Base-by-base conservation (phyloP, 2,797 vertebrate genomes). In the Anabas testudineus region DNA sequence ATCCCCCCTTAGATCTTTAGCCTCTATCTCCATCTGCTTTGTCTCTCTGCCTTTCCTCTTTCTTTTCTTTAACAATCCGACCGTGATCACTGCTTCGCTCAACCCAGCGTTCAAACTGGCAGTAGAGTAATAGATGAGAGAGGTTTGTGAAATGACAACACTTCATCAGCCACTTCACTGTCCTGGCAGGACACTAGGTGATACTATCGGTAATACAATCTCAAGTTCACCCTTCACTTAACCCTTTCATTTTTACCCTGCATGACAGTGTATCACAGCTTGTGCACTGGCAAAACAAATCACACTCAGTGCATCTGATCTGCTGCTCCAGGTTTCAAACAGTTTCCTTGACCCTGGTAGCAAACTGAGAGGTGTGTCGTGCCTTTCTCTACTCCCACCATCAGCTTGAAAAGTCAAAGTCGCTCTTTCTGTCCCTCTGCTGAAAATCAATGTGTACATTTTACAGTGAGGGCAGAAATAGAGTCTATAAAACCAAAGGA, bases 321-420 rank as follows among this genome's bases (percentile, higher is more conserved):
- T 49, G 43, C 43, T 41, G 69, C 64, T 68, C 14, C 47, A 53
- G 39, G 65, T 76, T 80, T 28, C 26, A 75, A 79, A 73, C 73
- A 15, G 48, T 74, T 84, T 64, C 14, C 28, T 75, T 76, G 76
- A 82, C 70, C 76, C 59, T 51, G 47, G 30, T 80, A 55, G 51
- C 63, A 71, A 78, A 84, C 63, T 57, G 63, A 75, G 63, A 80
- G 67, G 63, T 71, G 74, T 58, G 65, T 77, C 66, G 68, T 71
- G 56, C 47, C 51, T 82, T 48, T 78, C 77, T 73, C 66, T 66
- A 61, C 66, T 83, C 74, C 54, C 42, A 67, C 54, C 32, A 67
- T 53, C 1, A 21, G 51, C 58, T 66, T 66, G 24, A 58, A 75
- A 71, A 69, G 57, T 63, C 76, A 68, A 80, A 77, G 66, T 59